Evolutionary conservation across 2,113 vertebrate species (phyloP).

Genomic region (Lampris megalopsis): DNA sequence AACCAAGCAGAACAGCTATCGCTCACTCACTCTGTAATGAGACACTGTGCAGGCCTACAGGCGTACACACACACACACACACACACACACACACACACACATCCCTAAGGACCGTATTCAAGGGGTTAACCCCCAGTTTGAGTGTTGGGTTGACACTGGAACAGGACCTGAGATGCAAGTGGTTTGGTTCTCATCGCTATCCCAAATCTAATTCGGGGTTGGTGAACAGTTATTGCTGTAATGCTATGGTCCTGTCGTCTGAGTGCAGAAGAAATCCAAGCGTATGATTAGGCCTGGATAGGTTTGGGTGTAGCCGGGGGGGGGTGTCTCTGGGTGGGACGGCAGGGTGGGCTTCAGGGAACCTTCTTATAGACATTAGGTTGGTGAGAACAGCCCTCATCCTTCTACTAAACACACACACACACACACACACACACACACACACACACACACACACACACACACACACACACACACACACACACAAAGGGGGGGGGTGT

Average conservation of each 20-base stretch:
- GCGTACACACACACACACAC: slow-evolving; percentile 25
- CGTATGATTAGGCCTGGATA: slow-evolving; percentile 69
- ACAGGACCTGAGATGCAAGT: slow-evolving; percentile 36
- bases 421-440: not conserved
- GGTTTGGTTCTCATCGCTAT: slow-evolving; percentile 49
- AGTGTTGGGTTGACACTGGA: slow-evolving; percentile 37
- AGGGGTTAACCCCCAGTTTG: slow-evolving; percentile 62
- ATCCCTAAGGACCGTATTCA: slow-evolving; percentile 37
- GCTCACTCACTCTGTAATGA: slow-evolving; percentile 71
- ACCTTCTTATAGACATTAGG: slow-evolving; percentile 69
- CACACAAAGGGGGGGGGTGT: not conserved
- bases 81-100: not conserved
- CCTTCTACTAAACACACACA: slow-evolving; percentile 8
- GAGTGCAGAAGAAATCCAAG: slow-evolving; percentile 69
- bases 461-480: slow-evolving; percentile 1
- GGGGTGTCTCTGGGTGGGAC: slow-evolving; percentile 52
- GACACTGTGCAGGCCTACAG: slow-evolving; percentile 52
- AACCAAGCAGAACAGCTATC: slow-evolving; percentile 74
- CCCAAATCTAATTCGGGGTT: slow-evolving; percentile 63
- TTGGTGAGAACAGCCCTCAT: slow-evolving; percentile 44
- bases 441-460: slow-evolving; percentile 17
- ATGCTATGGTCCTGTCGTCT: slow-evolving; percentile 63
- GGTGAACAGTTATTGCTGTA: slow-evolving; percentile 49
- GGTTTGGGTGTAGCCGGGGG: slow-evolving; percentile 59
- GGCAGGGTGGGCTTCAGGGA: slow-evolving; percentile 59